phyloP scores from a whole-genome alignment of 2,113 vertebrate genomes.

The Heliornis fulica region DNA sequence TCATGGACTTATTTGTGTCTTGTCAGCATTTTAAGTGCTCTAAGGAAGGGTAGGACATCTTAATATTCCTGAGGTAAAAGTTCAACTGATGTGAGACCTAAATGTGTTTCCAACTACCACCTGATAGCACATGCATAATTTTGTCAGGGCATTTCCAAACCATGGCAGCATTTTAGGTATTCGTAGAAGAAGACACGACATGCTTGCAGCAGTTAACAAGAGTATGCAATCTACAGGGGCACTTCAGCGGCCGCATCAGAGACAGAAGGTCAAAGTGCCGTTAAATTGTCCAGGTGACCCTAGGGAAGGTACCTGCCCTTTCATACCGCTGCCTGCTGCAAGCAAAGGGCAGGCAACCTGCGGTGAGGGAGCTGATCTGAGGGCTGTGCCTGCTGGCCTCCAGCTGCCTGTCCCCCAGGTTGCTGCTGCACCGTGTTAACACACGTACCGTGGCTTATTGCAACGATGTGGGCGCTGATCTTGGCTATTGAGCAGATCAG shows the following conservation, averaged over 20 bases:
- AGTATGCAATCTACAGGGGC: not conserved
- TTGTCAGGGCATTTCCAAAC: not conserved
- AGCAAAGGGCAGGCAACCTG: not conserved
- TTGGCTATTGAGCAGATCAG: not conserved
- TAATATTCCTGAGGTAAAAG: not conserved
- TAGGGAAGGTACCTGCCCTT: not conserved
- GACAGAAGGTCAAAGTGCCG: not conserved
- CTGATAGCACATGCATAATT: not conserved
- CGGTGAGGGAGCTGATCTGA: not conserved
- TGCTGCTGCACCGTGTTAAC: not conserved
- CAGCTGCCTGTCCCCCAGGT: accelerated
- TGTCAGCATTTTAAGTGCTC: not conserved
- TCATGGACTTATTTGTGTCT: not conserved
- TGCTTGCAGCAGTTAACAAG: not conserved
- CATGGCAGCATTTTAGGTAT: not conserved
- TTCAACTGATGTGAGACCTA: not conserved
- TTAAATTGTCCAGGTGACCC: not conserved
- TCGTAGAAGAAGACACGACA: not conserved
- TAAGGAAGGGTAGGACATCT: not conserved
- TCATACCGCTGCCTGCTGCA: not conserved
- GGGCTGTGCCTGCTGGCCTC: accelerated
- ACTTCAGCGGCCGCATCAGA: not conserved
- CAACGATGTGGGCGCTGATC: not conserved
- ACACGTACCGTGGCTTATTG: accelerated
- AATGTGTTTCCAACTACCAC: not conserved